Evolutionary conservation across 2,113 vertebrate species (phyloP), one percentile per base, ranked within the genome.

Genomic region (Labeo rohita): DNA sequence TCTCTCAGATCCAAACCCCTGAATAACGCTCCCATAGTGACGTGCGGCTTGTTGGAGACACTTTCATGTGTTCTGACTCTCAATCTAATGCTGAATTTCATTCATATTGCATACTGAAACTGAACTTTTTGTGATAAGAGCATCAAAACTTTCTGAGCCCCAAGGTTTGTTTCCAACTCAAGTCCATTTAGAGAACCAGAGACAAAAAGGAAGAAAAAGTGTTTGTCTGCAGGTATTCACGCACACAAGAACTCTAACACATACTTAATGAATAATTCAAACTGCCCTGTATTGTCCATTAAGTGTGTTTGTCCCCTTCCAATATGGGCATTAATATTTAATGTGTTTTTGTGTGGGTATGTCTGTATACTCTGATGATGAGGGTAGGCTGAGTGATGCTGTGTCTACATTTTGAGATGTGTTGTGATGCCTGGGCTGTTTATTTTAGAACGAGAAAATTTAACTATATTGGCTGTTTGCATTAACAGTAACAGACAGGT

Each of bases 191-290:
- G 23, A 45, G 65, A 68, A 18, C 11, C 11, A 23, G 50, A 16
- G 28, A 47, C 50, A 34, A 47, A 21, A 36, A 49, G 23, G 8
- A 28, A 34, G 85, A 47, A 54, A 61, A 36, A 76, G 43, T 0
- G 3, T 28, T 83, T 66, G 72, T 34, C 80, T 78, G 65, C 43
- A 23, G 63, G 56, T 83, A 63, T 83, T 43, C 13, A 23, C 39
- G 39, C 59, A 12, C 6, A 43, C 70, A 65, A 52, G 18, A 47
- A 63, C n/a, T 70, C 63, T 72, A 21, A 68, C 77, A 73, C 80
- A 80, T 59, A 47, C 76, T 65, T 73, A 7, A 80, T 87, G 86
- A 84, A 87, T 87, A 74, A 87, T 87, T 84, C 66, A 87, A 74
- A 47, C 12, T 11, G 21, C 21, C 16, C 28, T 65, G 80, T 73